Conservation (phyloP, 2,113 vertebrate species). For the Macroglossus sobrinus region DNA sequence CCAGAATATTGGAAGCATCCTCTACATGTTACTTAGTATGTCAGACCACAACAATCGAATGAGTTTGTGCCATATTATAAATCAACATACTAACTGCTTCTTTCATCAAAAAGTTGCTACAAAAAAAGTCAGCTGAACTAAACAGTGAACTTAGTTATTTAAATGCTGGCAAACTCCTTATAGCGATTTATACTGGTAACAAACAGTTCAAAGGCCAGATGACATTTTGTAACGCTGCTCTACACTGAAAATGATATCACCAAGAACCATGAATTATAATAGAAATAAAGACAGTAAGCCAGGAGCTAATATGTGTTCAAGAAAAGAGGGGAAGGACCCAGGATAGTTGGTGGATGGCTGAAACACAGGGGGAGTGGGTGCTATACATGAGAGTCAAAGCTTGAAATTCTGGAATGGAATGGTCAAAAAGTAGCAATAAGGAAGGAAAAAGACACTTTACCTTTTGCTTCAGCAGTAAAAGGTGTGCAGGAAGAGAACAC, state of each 20-base stretch:
- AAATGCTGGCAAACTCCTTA: neutral
- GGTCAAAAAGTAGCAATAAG: neutral
- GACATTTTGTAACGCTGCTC: neutral
- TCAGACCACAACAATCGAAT: neutral
- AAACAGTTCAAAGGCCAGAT: neutral
- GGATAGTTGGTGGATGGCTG: neutral
- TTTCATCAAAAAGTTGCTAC: neutral
- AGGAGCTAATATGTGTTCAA: neutral
- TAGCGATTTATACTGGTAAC: neutral
- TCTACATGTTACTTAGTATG: neutral
- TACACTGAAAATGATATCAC: neutral
- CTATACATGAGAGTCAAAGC: neutral
- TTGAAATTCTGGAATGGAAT: neutral
- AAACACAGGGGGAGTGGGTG: neutral
- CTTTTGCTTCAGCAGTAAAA: neutral
- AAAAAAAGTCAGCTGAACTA: neutral
- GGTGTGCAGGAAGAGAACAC: neutral
- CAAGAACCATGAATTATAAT: neutral
- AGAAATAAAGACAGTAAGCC: neutral
- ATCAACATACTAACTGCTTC: neutral
- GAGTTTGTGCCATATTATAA: neutral
- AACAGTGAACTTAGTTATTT: neutral
- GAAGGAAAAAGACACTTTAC: neutral
- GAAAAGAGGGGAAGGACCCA: neutral
- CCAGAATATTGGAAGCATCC: neutral